Base-by-base conservation (phyloP, 2,888 invertebrate genomes). In the Eupelmus urozonus region DNA sequence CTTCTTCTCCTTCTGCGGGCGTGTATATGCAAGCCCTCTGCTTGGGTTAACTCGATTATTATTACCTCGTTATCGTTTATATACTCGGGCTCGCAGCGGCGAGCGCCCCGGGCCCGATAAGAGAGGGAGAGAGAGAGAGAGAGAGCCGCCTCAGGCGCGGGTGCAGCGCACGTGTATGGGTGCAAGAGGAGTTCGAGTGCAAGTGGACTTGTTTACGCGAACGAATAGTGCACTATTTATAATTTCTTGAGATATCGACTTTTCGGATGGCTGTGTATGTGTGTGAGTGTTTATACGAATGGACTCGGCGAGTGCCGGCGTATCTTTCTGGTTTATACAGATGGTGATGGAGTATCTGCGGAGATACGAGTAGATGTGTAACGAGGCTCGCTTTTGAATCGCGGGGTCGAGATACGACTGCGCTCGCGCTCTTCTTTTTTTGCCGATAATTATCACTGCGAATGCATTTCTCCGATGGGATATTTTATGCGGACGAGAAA, bases 11-110 rank as follows among this genome's bases (percentile, higher is more conserved):
- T 20, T 82, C 81, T 67, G 77, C 79, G 1, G 53, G 40, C n/a
- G 29, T 59, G 40, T 34, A 45, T 16, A 18, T 29, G 65, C 57
- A 18, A n/a, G n/a, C n/a, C n/a, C n/a, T n/a, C n/a, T n/a, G n/a
- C n/a, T n/a, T n/a, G n/a, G 70, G 51, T 75, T 70, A 78, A 80
- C 67, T 71, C 81, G 86, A 87, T 87, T 87, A 86, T 88, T 86
- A 87, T 86, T 87, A 85, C 85, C 87, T 87, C 85, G 87, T 88
- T 88, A 87, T 85, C 87, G 85, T 82, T n/a, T 81, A 81, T 76
- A 79, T 80, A 80, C 69, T 71, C 60, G 51, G 45, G 51, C n/a
- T n/a, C n/a, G n/a, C n/a, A n/a, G n/a, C n/a, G n/a, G 25, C 42
- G 40, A 57, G 55, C 27, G 65, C 76, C 75, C 60, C 59, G 53